These are phyloP conservation scores for Pagetopsis macropterus DNA, from an alignment of 2,797 vertebrate species.

Conservation along the genomic window DNA sequence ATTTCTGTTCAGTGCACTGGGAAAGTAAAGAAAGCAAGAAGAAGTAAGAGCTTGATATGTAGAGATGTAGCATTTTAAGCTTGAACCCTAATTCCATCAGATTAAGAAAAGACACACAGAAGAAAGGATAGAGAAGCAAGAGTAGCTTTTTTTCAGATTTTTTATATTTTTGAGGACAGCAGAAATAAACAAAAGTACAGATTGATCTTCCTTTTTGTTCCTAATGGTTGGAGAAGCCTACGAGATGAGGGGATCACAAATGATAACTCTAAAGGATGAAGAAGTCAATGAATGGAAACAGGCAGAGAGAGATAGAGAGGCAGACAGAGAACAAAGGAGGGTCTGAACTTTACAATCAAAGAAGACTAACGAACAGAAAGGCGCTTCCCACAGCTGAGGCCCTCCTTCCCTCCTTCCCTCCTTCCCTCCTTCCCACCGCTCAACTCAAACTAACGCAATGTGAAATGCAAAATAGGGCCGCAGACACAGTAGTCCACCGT, in stretches of 20 bases:
- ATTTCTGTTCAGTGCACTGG: constrained; percentile 12
- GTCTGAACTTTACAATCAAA: constrained; percentile 71
- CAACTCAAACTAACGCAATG: constrained; percentile 58
- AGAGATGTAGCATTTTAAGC: constrained; percentile 2
- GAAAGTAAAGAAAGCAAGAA: constrained; percentile 7
- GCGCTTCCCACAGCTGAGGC: constrained; percentile 63
- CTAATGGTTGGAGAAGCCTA: constrained; percentile 72
- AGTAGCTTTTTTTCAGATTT: constrained; percentile 68
- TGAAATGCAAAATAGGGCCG: constrained; percentile 66
- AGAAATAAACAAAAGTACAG: constrained; percentile 75
- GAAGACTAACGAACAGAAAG: constrained; percentile 63
- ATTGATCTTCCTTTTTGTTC: constrained; percentile 66
- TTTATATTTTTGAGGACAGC: constrained; percentile 83
- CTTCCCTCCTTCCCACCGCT: constrained; percentile 47
- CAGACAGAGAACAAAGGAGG: constrained; percentile 64
- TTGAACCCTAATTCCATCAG: constrained; percentile 9
- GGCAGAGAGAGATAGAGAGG: constrained; percentile 48
- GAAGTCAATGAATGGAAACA: constrained; percentile 69
- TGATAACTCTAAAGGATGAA: constrained; percentile 68
- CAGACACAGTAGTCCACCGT: constrained; percentile 62
- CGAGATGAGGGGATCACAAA: constrained; percentile 71
- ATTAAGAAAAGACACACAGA: constrained; percentile 31
- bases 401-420: constrained; percentile 41
- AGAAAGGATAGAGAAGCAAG: constrained; percentile 62
- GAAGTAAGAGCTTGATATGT: neutral